A percentile compares a stretch with the other conserved stretches of the same genome.
phyloP scores from a whole-genome alignment of 2,797 vertebrate genomes.

The Lepidocolaptes lacrymiger region DNA sequence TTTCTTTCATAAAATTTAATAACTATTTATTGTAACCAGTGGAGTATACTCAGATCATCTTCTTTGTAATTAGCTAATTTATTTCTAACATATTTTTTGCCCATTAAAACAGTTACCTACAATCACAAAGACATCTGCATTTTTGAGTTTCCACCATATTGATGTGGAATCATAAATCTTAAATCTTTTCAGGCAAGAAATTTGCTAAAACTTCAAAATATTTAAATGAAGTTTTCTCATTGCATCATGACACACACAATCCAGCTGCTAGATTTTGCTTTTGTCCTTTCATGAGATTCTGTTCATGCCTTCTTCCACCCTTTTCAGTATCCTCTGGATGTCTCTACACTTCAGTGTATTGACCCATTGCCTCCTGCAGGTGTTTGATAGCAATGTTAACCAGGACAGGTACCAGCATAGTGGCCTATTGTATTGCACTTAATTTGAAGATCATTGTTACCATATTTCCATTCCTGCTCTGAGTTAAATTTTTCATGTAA shows the following conservation, averaged over 20 bases:
- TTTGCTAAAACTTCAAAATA: background rate
- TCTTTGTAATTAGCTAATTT: background rate
- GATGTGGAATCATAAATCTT: background rate
- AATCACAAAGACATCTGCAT: background rate
- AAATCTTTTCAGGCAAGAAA: background rate
- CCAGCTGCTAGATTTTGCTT: background rate
- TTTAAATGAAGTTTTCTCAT: background rate
- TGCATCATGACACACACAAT: background rate
- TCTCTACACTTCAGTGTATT: background rate
- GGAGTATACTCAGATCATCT: background rate
- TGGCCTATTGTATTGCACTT: background rate
- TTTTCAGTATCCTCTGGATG: background rate
- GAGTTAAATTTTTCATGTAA: background rate
- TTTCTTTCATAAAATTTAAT: background rate
- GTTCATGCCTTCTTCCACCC: accelerated
- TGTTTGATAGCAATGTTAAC: background rate
- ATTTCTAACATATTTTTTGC: background rate
- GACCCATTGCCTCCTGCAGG: background rate
- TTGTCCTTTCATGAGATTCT: background rate
- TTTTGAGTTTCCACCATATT: background rate
- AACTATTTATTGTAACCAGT: background rate
- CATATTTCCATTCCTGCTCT: background rate
- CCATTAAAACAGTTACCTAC: background rate
- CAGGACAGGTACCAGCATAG: background rate
- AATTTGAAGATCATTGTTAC: background rate